These are phyloP conservation scores for Microchirus variegatus DNA, from an alignment of 2,797 vertebrate genomes.

Conservation along the genomic window DNA sequence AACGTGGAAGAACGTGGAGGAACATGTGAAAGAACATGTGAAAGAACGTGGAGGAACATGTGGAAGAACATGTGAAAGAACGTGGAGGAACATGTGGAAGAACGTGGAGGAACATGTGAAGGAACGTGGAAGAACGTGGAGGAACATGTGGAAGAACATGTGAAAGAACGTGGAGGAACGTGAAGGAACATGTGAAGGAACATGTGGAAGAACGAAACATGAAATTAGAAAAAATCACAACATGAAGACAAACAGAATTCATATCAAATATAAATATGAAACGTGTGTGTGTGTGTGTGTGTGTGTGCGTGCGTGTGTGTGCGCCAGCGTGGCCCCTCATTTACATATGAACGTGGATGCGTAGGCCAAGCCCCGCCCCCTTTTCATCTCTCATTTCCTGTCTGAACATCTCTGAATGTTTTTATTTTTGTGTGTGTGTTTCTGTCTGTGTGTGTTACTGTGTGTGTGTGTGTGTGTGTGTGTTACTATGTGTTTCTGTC, in stretches of 20 bases:
- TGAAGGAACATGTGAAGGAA: too few relatives aligned
- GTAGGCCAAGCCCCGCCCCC: constrained; percentile 81
- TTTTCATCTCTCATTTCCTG: constrained; percentile 92
- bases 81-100: neutral
- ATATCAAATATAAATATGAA: too few relatives aligned
- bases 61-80: neutral
- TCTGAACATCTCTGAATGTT: constrained; percentile 81
- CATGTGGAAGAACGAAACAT: too few relatives aligned
- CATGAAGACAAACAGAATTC: too few relatives aligned
- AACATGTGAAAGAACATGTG: neutral
- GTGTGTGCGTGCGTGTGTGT: neutral
- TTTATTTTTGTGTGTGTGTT: too few relatives aligned
- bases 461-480: constrained; percentile 1
- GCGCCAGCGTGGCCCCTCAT: constrained; percentile 85
- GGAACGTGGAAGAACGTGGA: neutral
- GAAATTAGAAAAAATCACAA: too few relatives aligned
- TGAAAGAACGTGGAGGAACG: too few relatives aligned
- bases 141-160: too few relatives aligned
- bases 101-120: neutral
- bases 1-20: too few relatives aligned
- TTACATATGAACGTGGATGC: constrained; percentile 93
- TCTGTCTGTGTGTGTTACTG: constrained; percentile 7
- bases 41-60: neutral
- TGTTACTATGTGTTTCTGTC: neutral
- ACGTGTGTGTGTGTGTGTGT: too few relatives aligned